Base-by-base conservation (phyloP, 2,113 vertebrate species). In the Platichthys stellatus region DNA sequence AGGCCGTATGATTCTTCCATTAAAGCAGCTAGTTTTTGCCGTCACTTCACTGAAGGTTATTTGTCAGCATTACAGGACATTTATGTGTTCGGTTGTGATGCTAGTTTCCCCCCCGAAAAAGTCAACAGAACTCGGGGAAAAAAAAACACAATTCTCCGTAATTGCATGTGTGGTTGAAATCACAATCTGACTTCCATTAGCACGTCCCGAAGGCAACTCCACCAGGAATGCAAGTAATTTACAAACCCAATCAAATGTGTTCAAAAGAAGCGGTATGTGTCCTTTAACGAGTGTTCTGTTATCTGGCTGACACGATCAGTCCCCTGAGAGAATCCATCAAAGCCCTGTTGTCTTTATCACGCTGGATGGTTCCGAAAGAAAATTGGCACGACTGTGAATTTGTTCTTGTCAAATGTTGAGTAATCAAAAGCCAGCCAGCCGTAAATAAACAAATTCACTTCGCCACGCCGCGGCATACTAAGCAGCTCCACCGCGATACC, bases 401-500 rank as follows among this genome's bases (percentile, higher is more conserved):
- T 92, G 91, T 91, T 86, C 90, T 87, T 87, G 90, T 89, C 89
- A 91, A 91, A 88, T 78, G 86, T 90, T 84, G 83, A 87, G 84
- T 89, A 92, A 92, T 93, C 89, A 92, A 87, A 88, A 90, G 59
- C 59, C 89, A 91, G 78, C 74, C 84, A 89, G 73, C 82, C 73
- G 78, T 82, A 88, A 92, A 92, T 90, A 91, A 93, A 93, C 91
- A 92, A 86, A 92, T 88, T 81, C 74, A 82, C 79, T 78, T 86
- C 72, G 35, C 63, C 40, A 82, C 31, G 31, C 68, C n/a, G 63
- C 35, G 45, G 82, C 84, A 86, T 88, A 69, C 89, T 90, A 92
- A 92, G 72, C 69, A 88, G 78, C 83, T 73, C 63, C 67, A 35
- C 66, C 51, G 61, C 79, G 79, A 80, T 78, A 80, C 82, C 78